Percentiles rank a stretch among this genome's conserved stretches.
phyloP scores from a whole-genome alignment of 2,888 invertebrate genomes.

The Steinernema hermaphroditum region DNA sequence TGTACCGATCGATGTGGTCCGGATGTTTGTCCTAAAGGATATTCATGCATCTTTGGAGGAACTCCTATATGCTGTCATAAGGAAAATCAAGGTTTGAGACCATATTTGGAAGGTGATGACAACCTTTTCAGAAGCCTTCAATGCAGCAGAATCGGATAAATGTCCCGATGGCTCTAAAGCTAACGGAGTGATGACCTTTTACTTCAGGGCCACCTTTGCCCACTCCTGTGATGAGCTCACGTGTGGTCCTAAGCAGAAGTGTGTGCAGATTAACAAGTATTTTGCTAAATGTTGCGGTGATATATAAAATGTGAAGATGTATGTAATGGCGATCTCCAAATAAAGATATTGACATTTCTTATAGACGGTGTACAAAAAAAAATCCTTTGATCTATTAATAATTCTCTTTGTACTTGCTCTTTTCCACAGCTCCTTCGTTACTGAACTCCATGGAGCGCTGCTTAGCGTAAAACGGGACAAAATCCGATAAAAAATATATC shows the following conservation, averaged over 20 bases:
- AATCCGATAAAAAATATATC: too few relatives aligned
- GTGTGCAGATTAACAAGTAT: neutral
- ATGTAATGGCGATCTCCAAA: neutral
- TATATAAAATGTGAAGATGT: neutral
- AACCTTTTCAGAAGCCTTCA: neutral
- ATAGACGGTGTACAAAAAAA: too few relatives aligned
- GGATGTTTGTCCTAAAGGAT: neutral
- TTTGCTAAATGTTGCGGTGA: slow-evolving; percentile 17
- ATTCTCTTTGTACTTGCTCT: too few relatives aligned
- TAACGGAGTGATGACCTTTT: neutral
- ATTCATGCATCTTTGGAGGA: neutral
- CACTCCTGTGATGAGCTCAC: neutral
- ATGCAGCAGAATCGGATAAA: slow-evolving; percentile 7
- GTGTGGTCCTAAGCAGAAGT: neutral
- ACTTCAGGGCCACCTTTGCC: neutral
- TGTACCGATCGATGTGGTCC: neutral
- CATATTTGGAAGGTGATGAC: neutral
- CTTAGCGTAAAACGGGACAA: too few relatives aligned
- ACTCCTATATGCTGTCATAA: neutral
- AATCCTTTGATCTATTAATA: too few relatives aligned
- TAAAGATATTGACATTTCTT: too few relatives aligned
- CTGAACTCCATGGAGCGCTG: too few relatives aligned
- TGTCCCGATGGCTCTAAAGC: slow-evolving; percentile 4
- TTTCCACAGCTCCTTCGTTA: too few relatives aligned
- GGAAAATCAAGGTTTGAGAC: neutral